Evolutionary conservation across 2,888 invertebrate species (phyloP).

Genomic region (Napeogenes inachia): DNA sequence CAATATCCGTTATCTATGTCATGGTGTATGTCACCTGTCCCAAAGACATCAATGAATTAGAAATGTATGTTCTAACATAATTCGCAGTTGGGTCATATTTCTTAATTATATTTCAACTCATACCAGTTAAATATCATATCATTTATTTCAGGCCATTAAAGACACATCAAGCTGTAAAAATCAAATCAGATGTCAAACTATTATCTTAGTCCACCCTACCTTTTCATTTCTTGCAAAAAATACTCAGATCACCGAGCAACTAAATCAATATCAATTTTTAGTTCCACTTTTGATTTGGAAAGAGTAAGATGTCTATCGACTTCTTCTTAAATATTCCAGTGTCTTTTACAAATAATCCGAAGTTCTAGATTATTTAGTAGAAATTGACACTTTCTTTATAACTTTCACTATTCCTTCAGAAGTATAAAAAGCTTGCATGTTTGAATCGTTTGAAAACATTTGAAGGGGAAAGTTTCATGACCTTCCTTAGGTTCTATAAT

Average conservation of each 20-base stretch:
- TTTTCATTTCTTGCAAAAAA: too few relatives aligned
- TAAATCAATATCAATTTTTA: too few relatives aligned
- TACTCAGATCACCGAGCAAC: too few relatives aligned
- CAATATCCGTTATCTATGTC: constrained; percentile 17
- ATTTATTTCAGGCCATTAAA: too few relatives aligned
- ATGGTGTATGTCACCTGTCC: constrained; percentile 18
- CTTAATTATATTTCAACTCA: not conserved
- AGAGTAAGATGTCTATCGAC: too few relatives aligned
- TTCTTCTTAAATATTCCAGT: too few relatives aligned
- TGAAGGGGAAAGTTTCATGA: constrained; percentile 48
- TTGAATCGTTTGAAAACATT: constrained; percentile 26
- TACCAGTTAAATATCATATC: not conserved
- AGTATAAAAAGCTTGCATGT: constrained; percentile 32
- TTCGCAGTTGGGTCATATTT: constrained; percentile 23
- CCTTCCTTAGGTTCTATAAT: constrained; percentile 37
- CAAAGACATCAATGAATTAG: constrained; percentile 23
- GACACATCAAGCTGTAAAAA: too few relatives aligned
- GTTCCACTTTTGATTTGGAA: too few relatives aligned
- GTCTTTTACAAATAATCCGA: too few relatives aligned
- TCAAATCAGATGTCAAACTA: too few relatives aligned
- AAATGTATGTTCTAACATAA: constrained; percentile 19
- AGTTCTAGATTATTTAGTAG: not conserved
- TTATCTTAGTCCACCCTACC: too few relatives aligned
- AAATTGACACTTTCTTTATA: constrained; percentile 8
- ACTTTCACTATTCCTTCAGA: constrained; percentile 18